Evolutionary conservation across 2,888 invertebrate genomes (phyloP).

Genomic region (Strigamia transsilvanica): DNA sequence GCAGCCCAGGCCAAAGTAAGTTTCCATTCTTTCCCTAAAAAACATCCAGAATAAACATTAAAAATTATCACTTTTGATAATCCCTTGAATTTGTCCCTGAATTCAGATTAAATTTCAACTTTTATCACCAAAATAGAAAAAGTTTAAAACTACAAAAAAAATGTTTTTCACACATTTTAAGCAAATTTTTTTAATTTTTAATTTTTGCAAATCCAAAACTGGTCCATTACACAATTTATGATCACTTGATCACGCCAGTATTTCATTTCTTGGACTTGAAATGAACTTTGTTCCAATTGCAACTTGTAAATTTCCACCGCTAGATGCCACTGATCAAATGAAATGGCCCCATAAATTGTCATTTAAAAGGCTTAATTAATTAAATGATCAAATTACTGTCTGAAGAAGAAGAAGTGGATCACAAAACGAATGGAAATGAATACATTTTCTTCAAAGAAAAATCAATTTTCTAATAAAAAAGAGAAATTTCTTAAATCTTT

Average conservation of each 20-base stretch:
- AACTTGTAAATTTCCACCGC: neutral
- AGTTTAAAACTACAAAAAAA: neutral
- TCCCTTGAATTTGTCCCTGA: neutral
- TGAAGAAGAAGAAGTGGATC: neutral
- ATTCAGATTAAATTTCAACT: neutral
- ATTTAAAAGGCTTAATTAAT: neutral
- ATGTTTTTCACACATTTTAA: neutral
- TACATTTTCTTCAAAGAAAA: neutral
- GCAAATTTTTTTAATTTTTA: neutral
- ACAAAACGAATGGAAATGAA: neutral
- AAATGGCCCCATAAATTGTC: neutral
- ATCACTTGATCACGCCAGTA: neutral
- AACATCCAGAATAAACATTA: neutral
- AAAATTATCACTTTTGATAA: neutral
- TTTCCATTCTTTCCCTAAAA: neutral
- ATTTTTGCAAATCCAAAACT: neutral
- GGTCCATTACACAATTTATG: neutral
- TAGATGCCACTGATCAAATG: neutral
- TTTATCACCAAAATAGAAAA: neutral
- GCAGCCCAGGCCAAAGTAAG: neutral
- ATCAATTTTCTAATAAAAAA: neutral
- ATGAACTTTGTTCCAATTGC: neutral
- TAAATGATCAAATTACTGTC: slow-evolving; percentile 25
- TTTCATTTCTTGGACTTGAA: neutral
- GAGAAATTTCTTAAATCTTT: neutral